Conservation (phyloP, 2,888 invertebrate species). For the Patella depressa region DNA sequence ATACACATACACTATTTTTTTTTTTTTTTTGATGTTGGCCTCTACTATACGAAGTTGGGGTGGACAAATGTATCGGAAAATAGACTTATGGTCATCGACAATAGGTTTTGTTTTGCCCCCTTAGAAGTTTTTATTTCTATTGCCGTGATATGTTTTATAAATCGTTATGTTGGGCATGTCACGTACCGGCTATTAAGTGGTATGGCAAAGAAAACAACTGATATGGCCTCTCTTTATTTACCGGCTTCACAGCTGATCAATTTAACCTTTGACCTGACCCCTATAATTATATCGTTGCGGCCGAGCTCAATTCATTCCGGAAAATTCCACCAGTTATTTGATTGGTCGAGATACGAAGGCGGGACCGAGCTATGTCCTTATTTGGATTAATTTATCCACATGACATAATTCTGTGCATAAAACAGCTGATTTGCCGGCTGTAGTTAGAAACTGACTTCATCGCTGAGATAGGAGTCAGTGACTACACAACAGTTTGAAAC, state of each 20-base stretch:
- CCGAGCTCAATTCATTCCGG: background rate
- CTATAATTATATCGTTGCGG: background rate
- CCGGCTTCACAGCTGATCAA: conserved; percentile 10
- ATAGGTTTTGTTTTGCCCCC: no score
- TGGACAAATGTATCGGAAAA: no score
- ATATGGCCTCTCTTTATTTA: background rate
- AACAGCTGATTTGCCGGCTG: conserved; percentile 15
- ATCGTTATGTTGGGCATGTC: no score
- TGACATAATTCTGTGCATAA: conserved; percentile 15
- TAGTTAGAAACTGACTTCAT: conserved; percentile 13
- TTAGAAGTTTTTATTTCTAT: no score
- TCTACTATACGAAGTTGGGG: no score
- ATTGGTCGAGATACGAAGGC: conserved; percentile 15
- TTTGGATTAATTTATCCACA: conserved; percentile 17
- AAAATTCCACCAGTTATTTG: conserved; percentile 1
- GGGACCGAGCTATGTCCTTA: conserved; percentile 3
- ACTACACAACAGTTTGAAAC: no score
- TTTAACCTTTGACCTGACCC: conserved; percentile 8
- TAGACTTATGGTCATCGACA: no score
- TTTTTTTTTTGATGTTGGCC: no score
- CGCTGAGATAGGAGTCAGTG: background rate
- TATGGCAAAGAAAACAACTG: no score
- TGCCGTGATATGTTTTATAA: no score
- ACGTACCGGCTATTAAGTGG: no score
- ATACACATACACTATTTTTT: no score